phyloP scores from a whole-genome alignment of 2,888 invertebrate species.

The Rhabditoides inermis region DNA sequence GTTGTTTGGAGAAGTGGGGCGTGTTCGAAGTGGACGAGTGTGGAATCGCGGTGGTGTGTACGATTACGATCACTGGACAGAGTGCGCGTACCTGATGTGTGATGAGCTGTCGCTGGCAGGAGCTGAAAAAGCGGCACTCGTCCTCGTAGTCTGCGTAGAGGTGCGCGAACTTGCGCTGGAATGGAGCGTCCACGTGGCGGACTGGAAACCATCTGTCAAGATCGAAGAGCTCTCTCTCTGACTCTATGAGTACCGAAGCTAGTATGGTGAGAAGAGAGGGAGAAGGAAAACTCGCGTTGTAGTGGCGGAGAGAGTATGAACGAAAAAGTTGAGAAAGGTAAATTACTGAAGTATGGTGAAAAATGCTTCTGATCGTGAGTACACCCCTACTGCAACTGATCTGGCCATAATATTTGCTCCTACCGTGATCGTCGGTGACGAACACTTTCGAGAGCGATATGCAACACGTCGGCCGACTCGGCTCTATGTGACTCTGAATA shows the following conservation, averaged over 20 bases:
- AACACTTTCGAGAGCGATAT: slow-evolving; percentile 21
- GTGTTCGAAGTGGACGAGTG: too few species aligned
- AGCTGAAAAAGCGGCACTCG: slow-evolving; percentile 26
- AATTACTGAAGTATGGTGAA: too few species aligned
- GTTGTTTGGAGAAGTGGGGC: not conserved
- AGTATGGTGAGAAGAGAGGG: not conserved
- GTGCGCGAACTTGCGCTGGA: slow-evolving; percentile 23
- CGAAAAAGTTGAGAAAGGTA: too few species aligned
- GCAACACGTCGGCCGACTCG: slow-evolving; percentile 19
- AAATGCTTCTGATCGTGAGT: too few species aligned
- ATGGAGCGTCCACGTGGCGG: slow-evolving; percentile 24
- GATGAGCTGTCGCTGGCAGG: slow-evolving; percentile 20
- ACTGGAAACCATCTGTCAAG: slow-evolving; percentile 8
- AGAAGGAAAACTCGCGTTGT: not conserved
- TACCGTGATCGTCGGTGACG: slow-evolving; percentile 24
- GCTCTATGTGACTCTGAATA: slow-evolving; percentile 22
- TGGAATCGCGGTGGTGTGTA: too few species aligned
- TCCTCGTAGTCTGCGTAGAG: slow-evolving; percentile 23
- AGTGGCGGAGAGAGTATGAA: too few species aligned
- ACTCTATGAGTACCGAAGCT: too few species aligned
- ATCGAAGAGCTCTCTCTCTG: not conserved
- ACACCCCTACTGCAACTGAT: too few species aligned
- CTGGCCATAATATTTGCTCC: too few species aligned
- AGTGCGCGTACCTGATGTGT: slow-evolving; percentile 20
- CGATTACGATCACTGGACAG: too few species aligned